Base-by-base conservation (phyloP, 2,797 vertebrate species). In the Macropodus opercularis region DNA sequence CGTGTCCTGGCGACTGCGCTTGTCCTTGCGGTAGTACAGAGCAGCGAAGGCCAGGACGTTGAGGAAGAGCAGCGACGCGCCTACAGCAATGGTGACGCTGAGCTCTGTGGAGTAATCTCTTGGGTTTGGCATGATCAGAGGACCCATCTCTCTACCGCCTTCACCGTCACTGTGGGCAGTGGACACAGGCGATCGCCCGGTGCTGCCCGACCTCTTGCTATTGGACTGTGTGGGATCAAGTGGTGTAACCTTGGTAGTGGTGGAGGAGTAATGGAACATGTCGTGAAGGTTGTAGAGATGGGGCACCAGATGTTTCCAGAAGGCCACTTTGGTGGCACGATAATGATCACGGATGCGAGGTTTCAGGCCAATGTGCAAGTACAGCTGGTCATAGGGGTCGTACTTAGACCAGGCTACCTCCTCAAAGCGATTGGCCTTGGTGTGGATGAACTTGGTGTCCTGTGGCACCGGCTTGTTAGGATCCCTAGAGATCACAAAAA, bases 371-470 rank as follows among this genome's bases (percentile, higher is more conserved):
- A 99, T 99, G 89, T 99, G 98, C 69, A 99, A 85, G 86, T 99
- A 99, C 17, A 97, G 92, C 87, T 99, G 98, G 85, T 99, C 98
- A 0, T 94, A 96, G 44, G 98, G 98, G 78, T 96, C 97, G 72
- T 99, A 99, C 87, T 99, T 99, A 64, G 96, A 98, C 98, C 98
- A 99, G 78, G 97, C 97, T 62, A 99, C 96, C 82, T 99, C 97
- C 84, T 98, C 96, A 31, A 98, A 99, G 42, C 96, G 94, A 78
- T 99, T 99, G 70, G 97, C 96, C 89, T 98, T 98, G 62, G 97
- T 98, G 84, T 98, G 97, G 91, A 98, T 99, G 91, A 99, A 98
- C 89, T 99, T 99, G 77, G 97, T 99, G 85, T 99, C 96, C 87
- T 99, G 97, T 48, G 98, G 98, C 34, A 99, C 97, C 0, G 98